Evolutionary conservation across 1,140 invertebrate species (phyloP), one percentile per base, ranked within the genome.

Genomic region (Bombus confusus): DNA sequence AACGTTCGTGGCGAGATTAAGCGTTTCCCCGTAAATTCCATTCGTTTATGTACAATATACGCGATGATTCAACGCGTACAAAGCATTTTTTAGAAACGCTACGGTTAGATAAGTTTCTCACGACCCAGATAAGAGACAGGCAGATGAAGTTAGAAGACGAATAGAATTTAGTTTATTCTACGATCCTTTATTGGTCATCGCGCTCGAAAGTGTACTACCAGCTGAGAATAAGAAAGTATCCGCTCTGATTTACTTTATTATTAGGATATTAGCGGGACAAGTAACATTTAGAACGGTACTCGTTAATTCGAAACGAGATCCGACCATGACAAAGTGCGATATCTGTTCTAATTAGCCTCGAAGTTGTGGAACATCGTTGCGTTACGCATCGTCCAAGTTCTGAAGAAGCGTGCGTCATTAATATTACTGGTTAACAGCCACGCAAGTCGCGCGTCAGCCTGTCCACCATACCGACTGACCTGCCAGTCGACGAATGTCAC

Each of bases 291-390:
- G 31, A 68, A 62, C 52, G 74, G 62, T 47, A 28, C 62, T 68
- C 77, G 64, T 79, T 79, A 79, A 79, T 66, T 68, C 41, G 41
- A 3, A 25, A 12, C 31, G 43, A 79, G 62, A 69, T 79, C 43
- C 57, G 12, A 15, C 28, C 77, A n/a, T n/a, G 78, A 47, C 64
- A 69, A 69, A 52, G 41, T 43, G 9, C 28, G 41, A 52, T 6
- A 52, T 69, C 66, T 13, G 15, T 10, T 25, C 43, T 71, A 69
- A 80, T 80, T 69, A 15, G 64, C 68, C 18, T 8, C 13, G n/a
- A 25, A 25, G 43, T 25, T 10, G n/a, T 28, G 41, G 13, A 9
- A 69, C 62, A 31, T 69, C 41, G 62, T 31, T 13, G 69, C 0
- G 6, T 1, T 22, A 10, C 13, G 22, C 28, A 3, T 37, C 22